Evolutionary conservation across 2,797 vertebrate genomes (phyloP), one percentile per base, ranked within the genome.

Genomic region (Linurgus olivaceus): DNA sequence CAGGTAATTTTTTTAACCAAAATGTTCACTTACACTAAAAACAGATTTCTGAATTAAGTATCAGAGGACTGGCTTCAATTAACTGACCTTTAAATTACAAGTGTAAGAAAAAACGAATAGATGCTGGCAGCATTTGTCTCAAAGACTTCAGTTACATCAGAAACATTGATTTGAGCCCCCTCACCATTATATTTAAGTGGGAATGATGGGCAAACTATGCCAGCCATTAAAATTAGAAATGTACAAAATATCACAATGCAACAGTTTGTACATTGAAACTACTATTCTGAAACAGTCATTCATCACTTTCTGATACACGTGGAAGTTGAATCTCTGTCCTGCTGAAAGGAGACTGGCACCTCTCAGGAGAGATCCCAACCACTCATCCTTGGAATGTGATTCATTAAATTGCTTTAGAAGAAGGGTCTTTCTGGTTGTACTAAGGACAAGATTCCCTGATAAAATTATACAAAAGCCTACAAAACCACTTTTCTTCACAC

Each of bases 21-120:
- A 75, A 12, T 2, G 1, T 7, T 31, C 17, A 19, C 25, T 87
- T 72, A 24, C 20, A 62, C 23, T 67, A 14, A 52, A 77, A 37
- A 67, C 13, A 37, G 21, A 18, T 5, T 65, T 62, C 33, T 73
- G 70, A 47, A 82, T 15, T 25, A 62, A 52, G 2, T 45, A 33
- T 24, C 7, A 24, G 24, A 72, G 48, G 5, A 71, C 33, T 11
- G 13, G 10, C 13, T 63, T 74, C 15, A 62, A 51, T 42, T 58
- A 42, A 86, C 4, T 61, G 63, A 57, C 29, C 75, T 52, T 4
- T 37, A 81, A 68, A 50, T 54, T 51, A 35, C 8, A 85, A 44
- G 3, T 3, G 1, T 20, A 51, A 44, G 24, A n/a, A 42, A 50
- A 61, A 79, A 35, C 2, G 0, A 66, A 67, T 3, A 54, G 31